These are phyloP conservation scores for Carpatolechia fugitivella DNA, from an alignment of 2,888 invertebrate species.

Conservation along the genomic window DNA sequence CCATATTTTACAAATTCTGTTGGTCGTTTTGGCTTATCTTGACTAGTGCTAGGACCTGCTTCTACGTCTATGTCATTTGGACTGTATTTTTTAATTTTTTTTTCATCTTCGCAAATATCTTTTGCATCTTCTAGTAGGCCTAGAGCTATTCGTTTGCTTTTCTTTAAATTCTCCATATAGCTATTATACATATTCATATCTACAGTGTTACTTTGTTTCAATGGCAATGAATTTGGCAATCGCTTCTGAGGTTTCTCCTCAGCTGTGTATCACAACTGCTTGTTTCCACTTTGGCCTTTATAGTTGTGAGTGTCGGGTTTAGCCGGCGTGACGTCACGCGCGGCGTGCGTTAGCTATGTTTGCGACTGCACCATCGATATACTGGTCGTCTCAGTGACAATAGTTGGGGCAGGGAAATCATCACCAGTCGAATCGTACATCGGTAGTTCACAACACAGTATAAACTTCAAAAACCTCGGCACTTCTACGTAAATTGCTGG, in stretches of 20 bases:
- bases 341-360: constrained; percentile 83
- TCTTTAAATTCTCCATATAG: constrained; percentile 66
- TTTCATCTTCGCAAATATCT: constrained; percentile 49
- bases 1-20: constrained; percentile 66
- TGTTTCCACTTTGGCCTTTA: constrained; percentile 45
- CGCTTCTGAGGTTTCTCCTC: constrained; percentile 59
- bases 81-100: constrained; percentile 30
- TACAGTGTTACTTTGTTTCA: constrained; percentile 67
- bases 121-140: constrained; percentile 64
- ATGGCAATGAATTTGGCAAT: constrained; percentile 68
- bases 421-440: constrained; percentile 88
- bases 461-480: constrained; percentile 88
- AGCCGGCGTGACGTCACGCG: constrained; percentile 65
- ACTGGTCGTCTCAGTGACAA: constrained; percentile 85
- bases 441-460: constrained; percentile 93
- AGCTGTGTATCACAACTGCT: constrained; percentile 75
- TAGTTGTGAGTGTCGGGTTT: constrained; percentile 47
- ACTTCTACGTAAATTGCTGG: constrained; percentile 93
- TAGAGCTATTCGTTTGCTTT: constrained; percentile 62
- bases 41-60: constrained; percentile 56
- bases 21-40: constrained; percentile 46
- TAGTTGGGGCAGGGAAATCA: constrained; percentile 80
- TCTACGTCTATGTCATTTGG: constrained; percentile 46
- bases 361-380: constrained; percentile 84
- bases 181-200: constrained; percentile 70